A percentile compares a stretch with the other conserved stretches of the same genome.
Conservation (phyloP, 2,888 invertebrate species). For the Tetheella fluctuosa region DNA sequence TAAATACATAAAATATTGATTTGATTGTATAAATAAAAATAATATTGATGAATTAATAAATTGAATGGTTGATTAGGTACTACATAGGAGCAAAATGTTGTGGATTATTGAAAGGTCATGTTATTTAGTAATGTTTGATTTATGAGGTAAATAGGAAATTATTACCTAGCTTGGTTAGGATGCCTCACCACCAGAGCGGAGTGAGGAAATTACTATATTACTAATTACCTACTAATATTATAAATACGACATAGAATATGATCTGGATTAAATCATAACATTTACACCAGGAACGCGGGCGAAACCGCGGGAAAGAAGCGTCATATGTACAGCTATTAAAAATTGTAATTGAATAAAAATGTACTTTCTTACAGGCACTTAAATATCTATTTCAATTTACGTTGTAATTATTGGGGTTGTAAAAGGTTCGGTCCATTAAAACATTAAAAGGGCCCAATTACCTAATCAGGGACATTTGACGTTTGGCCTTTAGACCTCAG, state of each 20-base stretch:
- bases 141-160: not conserved
- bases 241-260: no score
- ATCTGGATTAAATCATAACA: no score
- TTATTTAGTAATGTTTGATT: not conserved
- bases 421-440: slow-evolving; percentile 7
- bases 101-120: slow-evolving; percentile 2
- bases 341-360: no score
- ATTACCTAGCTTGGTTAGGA: not conserved
- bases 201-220: no score
- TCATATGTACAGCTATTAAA: no score
- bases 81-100: not conserved
- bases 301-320: no score
- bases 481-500: not conserved
- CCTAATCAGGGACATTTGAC: slow-evolving; percentile 6
- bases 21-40: not conserved
- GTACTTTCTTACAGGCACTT: not conserved
- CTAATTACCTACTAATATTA: no score
- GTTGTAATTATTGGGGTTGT: not conserved
- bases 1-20: not conserved
- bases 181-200: no score
- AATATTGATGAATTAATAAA: not conserved
- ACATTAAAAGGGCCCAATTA: slow-evolving; percentile 5
- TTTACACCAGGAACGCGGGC: no score
- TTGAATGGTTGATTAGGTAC: slow-evolving; percentile 4
- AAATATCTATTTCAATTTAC: not conserved